Evolutionary conservation across 1,140 invertebrate species (phyloP).

Genomic region (Micrasema longulum): DNA sequence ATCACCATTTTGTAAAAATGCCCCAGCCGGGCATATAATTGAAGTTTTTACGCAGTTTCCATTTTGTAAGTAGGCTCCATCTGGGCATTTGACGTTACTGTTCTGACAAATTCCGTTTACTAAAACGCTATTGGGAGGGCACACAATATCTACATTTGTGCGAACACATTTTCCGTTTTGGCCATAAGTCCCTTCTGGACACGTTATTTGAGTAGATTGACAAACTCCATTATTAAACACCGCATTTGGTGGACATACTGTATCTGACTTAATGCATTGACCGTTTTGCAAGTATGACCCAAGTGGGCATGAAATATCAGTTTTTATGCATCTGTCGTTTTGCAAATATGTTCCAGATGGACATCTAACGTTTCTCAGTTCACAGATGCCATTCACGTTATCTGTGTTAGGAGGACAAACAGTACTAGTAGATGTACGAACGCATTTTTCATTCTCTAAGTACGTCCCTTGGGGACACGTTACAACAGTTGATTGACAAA

Average conservation of each 20-base stretch:
- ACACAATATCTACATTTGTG: background rate
- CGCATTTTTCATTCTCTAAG: background rate
- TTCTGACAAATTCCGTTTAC: background rate
- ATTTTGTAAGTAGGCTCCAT: background rate
- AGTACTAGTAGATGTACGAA: background rate
- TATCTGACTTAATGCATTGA: background rate
- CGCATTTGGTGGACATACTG: background rate
- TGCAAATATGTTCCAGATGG: background rate
- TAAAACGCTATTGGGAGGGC: background rate
- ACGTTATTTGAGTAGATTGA: background rate
- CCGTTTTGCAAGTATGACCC: background rate
- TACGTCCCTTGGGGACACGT: background rate
- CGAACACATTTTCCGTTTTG: background rate
- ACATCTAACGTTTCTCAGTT: background rate
- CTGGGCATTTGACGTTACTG: background rate
- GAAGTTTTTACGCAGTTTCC: background rate
- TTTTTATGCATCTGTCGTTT: background rate
- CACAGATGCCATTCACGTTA: slow-evolving; percentile 1
- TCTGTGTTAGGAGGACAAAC: background rate
- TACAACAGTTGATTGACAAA: background rate
- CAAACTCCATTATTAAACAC: background rate
- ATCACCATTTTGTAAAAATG: background rate
- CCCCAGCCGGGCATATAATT: background rate
- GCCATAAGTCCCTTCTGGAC: background rate
- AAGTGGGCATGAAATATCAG: background rate